Evolutionary conservation across 2,797 vertebrate species (phyloP).

Genomic region (Pogoniulus pusillus): DNA sequence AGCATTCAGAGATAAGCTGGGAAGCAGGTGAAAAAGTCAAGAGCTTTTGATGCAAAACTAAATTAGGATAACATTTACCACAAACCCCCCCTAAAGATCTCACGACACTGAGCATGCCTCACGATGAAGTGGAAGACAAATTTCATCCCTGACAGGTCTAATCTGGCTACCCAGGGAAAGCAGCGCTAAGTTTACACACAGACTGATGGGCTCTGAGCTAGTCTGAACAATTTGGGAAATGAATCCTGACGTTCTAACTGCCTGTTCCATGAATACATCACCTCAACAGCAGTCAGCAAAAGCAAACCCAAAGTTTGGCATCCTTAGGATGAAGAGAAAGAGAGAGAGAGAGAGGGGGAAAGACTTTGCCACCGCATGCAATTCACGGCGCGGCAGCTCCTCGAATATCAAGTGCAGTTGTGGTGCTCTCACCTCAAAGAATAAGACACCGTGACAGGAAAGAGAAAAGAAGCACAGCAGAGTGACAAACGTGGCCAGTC

Average conservation of each 20-base stretch:
- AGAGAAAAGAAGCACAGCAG: background rate
- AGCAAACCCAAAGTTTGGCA: background rate
- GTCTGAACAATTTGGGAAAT: conserved; percentile 33
- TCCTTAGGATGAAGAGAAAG: background rate
- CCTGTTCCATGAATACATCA: conserved; percentile 20
- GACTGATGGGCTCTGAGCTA: background rate
- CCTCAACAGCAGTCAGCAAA: background rate
- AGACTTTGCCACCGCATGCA: background rate
- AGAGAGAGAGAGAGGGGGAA: background rate
- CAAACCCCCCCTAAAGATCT: background rate
- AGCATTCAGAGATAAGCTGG: background rate
- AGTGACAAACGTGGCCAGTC: background rate
- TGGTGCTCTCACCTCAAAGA: background rate
- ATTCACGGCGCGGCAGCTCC: background rate
- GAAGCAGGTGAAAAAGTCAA: background rate
- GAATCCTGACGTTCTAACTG: background rate
- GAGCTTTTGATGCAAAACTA: background rate
- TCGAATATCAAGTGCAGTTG: background rate
- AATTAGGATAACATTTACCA: background rate
- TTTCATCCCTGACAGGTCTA: conserved; percentile 1
- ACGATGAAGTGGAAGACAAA: background rate
- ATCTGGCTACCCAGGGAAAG: background rate
- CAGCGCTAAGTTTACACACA: background rate
- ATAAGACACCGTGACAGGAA: background rate
- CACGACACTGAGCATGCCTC: background rate